phyloP scores from a whole-genome alignment of 53 echinoderm and acorn worm genomes.

The Zoroaster sp. region DNA sequence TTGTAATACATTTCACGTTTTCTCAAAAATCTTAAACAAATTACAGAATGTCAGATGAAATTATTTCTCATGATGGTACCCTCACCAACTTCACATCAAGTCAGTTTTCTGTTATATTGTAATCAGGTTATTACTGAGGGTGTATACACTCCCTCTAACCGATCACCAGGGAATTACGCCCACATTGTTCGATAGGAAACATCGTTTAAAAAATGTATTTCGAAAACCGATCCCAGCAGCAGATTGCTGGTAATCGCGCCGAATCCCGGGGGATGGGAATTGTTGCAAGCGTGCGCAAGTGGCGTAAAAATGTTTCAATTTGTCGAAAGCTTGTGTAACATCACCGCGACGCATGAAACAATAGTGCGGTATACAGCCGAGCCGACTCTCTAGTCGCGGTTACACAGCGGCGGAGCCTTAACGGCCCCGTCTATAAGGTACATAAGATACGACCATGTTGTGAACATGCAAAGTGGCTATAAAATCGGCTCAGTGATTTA shows the following conservation, averaged over 20 bases:
- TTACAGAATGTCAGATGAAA: too few relatives aligned
- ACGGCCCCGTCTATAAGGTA: neutral
- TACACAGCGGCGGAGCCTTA: neutral
- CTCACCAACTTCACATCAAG: too few relatives aligned
- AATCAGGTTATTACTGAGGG: too few relatives aligned
- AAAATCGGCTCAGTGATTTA: conserved; percentile 40
- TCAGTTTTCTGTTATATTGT: too few relatives aligned
- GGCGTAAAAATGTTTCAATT: conserved; percentile 43
- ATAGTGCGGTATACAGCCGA: neutral
- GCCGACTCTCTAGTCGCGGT: too few relatives aligned
- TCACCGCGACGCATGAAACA: neutral
- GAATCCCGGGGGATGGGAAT: neutral
- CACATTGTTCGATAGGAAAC: neutral
- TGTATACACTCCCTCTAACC: too few relatives aligned
- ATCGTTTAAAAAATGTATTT: neutral
- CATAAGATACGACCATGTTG: conserved; percentile 54
- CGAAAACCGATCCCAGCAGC: neutral
- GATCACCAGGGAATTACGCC: neutral
- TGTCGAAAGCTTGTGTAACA: conserved; percentile 34
- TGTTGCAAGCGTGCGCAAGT: conserved; percentile 32
- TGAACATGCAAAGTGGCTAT: conserved; percentile 51
- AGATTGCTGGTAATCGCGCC: neutral
- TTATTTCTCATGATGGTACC: too few relatives aligned
- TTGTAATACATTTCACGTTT: too few relatives aligned
- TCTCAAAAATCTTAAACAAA: too few relatives aligned